Evolutionary conservation across 1,140 invertebrate species (phyloP).

Genomic region (Leptonema lineaticorne): DNA sequence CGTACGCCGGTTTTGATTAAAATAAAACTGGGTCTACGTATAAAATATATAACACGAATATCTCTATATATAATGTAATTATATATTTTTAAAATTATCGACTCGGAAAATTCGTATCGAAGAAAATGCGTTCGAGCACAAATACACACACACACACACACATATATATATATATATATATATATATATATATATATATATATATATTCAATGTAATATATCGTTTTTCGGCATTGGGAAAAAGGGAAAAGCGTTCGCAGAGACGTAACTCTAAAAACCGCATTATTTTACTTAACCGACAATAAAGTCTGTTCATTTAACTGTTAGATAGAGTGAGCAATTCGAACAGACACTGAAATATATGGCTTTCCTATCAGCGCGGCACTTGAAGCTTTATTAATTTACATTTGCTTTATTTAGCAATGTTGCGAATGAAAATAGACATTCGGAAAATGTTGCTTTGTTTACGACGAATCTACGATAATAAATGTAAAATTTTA

Average conservation of each 20-base stretch:
- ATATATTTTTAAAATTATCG: no score
- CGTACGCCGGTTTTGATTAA: no score
- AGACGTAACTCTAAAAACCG: constrained; percentile 11
- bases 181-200: no score
- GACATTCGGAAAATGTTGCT: no score
- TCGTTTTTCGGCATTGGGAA: background rate
- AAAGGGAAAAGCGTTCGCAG: no score
- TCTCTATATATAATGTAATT: no score
- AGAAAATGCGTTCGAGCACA: no score
- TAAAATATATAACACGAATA: no score
- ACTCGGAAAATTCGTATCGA: constrained; percentile 3
- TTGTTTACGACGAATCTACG: no score
- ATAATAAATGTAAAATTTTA: no score
- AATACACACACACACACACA: background rate
- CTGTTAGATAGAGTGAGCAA: constrained; percentile 12
- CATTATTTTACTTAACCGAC: constrained; percentile 33
- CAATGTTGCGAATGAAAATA: background rate
- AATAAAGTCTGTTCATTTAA: constrained; percentile 31
- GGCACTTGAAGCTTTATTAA: constrained; percentile 25
- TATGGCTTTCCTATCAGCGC: constrained; percentile 17
- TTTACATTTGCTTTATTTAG: constrained; percentile 23
- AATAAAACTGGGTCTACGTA: no score
- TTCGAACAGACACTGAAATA: constrained; percentile 28
- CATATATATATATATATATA: no score
- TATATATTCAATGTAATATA: background rate